Evolutionary conservation across 1,140 invertebrate species (phyloP), one percentile per base, ranked within the genome.

Genomic region (Drosophila nigrodunni): DNA sequence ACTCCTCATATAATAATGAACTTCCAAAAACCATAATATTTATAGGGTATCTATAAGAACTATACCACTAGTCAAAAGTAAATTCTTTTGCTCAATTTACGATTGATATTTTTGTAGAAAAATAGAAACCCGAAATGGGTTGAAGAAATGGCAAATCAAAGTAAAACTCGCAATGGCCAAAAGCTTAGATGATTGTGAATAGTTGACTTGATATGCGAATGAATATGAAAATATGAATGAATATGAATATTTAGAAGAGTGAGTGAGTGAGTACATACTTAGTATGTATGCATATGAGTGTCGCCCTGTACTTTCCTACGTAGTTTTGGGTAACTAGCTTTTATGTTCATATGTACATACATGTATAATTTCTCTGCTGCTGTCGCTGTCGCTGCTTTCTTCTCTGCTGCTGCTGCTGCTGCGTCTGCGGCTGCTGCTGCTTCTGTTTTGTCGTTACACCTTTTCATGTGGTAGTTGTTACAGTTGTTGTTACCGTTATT

Each of bases 371-470:
- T 18, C 34, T 11, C 15, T 18, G 25, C 13, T 25, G 41, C 8
- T 35, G 37, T 35, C 43, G 8, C 15, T 10, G 15, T 15, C 30
- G 43, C 15, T 46, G 21, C 41, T 35, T 43, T 37, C 52, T 6
- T 10, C 35, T 46, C 15, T 57, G 39, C 21, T 30, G 30, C 25
- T 66, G 77, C 47, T 71, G 77, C 78, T 52, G 76, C 60, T 82
- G 65, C 61, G 71, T 65, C 72, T 76, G 71, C 57, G 52, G 76
- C 60, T 82, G 65, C 61, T 65, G 75, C 72, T 76, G 71, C 57
- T 43, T 59, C 47, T 72, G 73, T 65, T 67, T 59, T 86, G 82
- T 86, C 78, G 82, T 71, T 85, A 86, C 74, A 87, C 82, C 82
- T 85, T 81, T 66, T 62, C 21, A 37, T 54, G 15, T 55, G 41